Base-by-base conservation (phyloP, 2,113 vertebrate genomes). In the Chloropsis hardwickii region DNA sequence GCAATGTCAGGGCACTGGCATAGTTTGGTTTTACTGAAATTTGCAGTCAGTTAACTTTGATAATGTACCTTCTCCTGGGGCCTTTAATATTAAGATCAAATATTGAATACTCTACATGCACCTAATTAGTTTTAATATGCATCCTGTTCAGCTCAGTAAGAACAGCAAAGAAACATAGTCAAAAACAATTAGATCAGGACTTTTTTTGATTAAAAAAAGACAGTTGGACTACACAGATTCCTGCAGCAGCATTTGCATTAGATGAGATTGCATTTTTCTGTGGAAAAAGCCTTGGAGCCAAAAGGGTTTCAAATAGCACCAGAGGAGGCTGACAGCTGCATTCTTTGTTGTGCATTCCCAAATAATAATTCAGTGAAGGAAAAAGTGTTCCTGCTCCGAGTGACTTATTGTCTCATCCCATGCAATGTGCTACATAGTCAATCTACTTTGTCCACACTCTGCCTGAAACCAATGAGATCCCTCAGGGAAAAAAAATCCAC, bases 231-330 rank as follows among this genome's bases (percentile, higher is more conserved):
- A 48, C 58, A 61, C 25, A 29, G 45, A 86, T 48, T 95, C 86
- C 93, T 81, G 93, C 90, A 95, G 92, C 88, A 91, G 76, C 66
- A 56, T 91, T 93, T 93, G 90, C 87, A 81, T 88, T 47, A 85
- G 90, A 93, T 94, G 76, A 97, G 94, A 92, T 40, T 90, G 93
- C 92, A 92, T 90, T 96, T 97, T 95, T 81, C 65, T 67, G 40
- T 51, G 72, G 93, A 96, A 97, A 95, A 96, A 83, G 82, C 88
- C 93, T 92, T 0, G 8, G 64, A 95, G 92, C 94, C 88, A 86
- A 83, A 93, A 83, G 69, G 65, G 64, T 95, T 96, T 96, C 92
- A 86, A 86, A 88, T 29, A 62, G 88, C 85, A 90, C 67, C 86
- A 74, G 92, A 10, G 47, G 82, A 86, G 72, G 85, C 86, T 88